Evolutionary conservation across 2,888 invertebrate species (phyloP), one percentile per base, ranked within the genome.

Genomic region (Eilema caniola): DNA sequence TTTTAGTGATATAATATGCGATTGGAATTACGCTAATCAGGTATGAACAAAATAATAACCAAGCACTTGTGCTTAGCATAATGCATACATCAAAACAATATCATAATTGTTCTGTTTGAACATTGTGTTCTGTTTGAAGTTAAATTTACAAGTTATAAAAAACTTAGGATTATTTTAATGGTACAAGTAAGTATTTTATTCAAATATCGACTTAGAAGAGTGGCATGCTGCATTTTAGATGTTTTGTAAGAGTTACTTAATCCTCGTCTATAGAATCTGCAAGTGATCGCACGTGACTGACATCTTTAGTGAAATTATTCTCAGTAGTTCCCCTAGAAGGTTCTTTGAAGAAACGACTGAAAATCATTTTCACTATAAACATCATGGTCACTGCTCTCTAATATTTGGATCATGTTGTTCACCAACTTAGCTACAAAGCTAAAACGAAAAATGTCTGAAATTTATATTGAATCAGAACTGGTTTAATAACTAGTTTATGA

Each of bases 401-500:
- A 41, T 41, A 41, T 16, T 16, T 41, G 41, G 41, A 3, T 4
- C 14, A 41, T 41, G 41, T 41, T 16, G 4, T 20, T 47, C 7
- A 47, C 47, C 20, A 47, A 47, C 47, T 47, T 47, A 47, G 20
- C 47, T 20, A n/a, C 20, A 53, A 53, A 47, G 20, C 3, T 47
- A 7, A 47, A 53, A n/a, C 53, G 2, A 53, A n/a, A 5, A 20
- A n/a, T 10, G n/a, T 53, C 10, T 20, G 10, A n/a, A 53, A 53
- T 53, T 53, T 47, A 5, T 5, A 20, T 47, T 53, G n/a, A 53
- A n/a, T 53, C n/a, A 53, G 8, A 53, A 41, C 16, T 0, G n/a
- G n/a, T 53, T 53, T n/a, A n/a, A n/a, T 47, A 20, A 53, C 53
- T 53, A 53, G n/a, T 53, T 53, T 53, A 53, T 53, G n/a, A 53